Base-by-base conservation (phyloP, 2,113 vertebrate genomes). In the Craseonycteris thonglongyai region DNA sequence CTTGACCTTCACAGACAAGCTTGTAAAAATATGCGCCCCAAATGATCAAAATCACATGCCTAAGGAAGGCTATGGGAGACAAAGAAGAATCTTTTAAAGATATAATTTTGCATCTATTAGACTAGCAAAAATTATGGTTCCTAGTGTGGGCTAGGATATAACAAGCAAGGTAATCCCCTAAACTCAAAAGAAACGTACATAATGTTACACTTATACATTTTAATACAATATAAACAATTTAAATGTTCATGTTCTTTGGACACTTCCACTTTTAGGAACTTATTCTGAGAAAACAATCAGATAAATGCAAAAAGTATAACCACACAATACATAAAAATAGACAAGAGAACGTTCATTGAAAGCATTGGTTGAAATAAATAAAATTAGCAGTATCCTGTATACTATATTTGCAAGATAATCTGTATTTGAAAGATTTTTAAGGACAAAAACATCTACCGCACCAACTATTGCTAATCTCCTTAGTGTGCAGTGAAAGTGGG, bases 1-100 rank as follows among this genome's bases (percentile, higher is more conserved):
- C 49, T 94, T 93, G 65, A 88, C 12, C 26, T 95, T 97, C 78
- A 59, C 47, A 80, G 22, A 69, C 54, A 93, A 65, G 40, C 59
- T 75, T 75, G 6, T 72, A 85, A 71, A 92, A 96, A 84, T 1
- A 6, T 88, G 38, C 45, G n/a, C 38, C 61, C 63, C 84, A 75
- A 68, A 54, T 65, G 84, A 88, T 63, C 35, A 95, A 89, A 82
- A 69, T 63, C n/a, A 40, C 18, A 63, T 38, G 58, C 47, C 26
- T 56, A 58, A 61, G 21, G 45, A 65, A 85, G 72, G 42, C 54
- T 81, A 30, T 61, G 11, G 12, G 21, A 90, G 16, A 88, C 71
- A 75, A 95, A 78, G 35, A 4, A 49, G 14, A 35, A 49, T 68
- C n/a, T 92, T 89, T 90, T 83, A 35, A 35, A 87, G 24, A 54